Percentiles rank a stretch among this genome's conserved stretches.
These are phyloP conservation scores for Turdus rufiventris DNA, from an alignment of 2,113 vertebrate genomes.

Conservation along the genomic window DNA sequence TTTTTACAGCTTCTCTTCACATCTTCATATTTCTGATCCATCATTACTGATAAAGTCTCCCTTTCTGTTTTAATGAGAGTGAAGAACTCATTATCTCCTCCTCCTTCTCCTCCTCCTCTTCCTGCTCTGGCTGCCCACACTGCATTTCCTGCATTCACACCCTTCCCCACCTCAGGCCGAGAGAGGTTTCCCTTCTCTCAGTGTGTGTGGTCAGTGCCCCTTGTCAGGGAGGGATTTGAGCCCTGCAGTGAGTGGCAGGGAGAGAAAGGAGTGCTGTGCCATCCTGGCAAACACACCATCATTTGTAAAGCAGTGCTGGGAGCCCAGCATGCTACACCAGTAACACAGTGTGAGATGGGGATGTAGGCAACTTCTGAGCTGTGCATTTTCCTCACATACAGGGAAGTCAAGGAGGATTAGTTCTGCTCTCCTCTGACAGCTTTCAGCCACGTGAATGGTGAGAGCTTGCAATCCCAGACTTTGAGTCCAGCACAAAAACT, in stretches of 20 bases:
- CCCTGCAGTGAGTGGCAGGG: not conserved
- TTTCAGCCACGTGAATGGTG: not conserved
- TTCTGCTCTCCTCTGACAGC: not conserved
- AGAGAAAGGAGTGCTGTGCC: not conserved
- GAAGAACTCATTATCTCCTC: not conserved
- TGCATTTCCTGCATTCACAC: not conserved
- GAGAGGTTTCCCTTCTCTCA: not conserved
- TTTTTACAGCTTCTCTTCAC: not conserved
- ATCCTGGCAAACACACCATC: not conserved
- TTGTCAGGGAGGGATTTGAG: not conserved
- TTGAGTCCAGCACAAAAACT: not conserved
- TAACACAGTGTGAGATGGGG: not conserved
- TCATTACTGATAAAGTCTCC: not conserved
- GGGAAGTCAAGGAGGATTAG: not conserved
- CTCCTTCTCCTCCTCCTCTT: not conserved
- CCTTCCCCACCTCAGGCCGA: not conserved
- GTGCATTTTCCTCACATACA: not conserved
- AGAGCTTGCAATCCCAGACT: not conserved
- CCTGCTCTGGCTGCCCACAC: not conserved
- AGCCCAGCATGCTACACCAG: not conserved
- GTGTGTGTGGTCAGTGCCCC: too few species aligned
- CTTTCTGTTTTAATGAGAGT: not conserved
- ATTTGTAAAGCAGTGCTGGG: not conserved
- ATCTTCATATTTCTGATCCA: not conserved
- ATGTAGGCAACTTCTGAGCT: not conserved